A percentile compares a stretch with the other conserved stretches of the same genome.
phyloP scores from a whole-genome alignment of 2,113 vertebrate genomes.

The Syrmaticus mikado region DNA sequence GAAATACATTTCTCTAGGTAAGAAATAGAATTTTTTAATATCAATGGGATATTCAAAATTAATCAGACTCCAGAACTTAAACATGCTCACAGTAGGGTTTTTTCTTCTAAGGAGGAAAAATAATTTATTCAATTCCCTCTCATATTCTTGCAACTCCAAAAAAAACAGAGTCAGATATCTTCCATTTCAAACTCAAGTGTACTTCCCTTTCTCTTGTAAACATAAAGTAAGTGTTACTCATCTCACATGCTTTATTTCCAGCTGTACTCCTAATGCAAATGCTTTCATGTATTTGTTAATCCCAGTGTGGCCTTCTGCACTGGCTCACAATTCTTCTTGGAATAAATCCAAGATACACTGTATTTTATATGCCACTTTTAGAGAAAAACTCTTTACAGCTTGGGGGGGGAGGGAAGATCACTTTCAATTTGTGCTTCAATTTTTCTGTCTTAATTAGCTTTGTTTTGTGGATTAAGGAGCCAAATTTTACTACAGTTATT shows the following conservation, averaged over 20 bases:
- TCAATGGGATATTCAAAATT: background rate
- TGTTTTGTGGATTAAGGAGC: slow-evolving; percentile 73
- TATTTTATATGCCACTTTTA: slow-evolving; percentile 68
- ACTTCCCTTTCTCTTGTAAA: slow-evolving; percentile 8
- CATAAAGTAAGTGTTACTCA: slow-evolving; percentile 1
- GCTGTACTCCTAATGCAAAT: slow-evolving; percentile 7
- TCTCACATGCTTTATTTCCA: slow-evolving; percentile 39
- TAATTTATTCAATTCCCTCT: background rate
- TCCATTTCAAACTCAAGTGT: background rate
- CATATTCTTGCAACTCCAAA: background rate
- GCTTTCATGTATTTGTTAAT: slow-evolving; percentile 62
- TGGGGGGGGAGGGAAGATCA: background rate
- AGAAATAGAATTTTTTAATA: background rate
- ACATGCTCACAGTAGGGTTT: background rate
- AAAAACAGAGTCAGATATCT: background rate
- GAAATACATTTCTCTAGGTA: background rate
- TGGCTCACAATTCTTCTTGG: slow-evolving; percentile 70
- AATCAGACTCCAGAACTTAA: background rate
- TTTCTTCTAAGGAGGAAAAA: background rate
- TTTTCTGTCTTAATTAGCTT: slow-evolving; percentile 79
- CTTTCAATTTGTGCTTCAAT: slow-evolving; percentile 74
- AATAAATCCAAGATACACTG: slow-evolving; percentile 70
- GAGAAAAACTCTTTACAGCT: slow-evolving; percentile 52
- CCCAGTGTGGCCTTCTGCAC: slow-evolving; percentile 54
- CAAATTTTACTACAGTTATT: slow-evolving; percentile 73